Evolutionary conservation across 2,113 vertebrate genomes (phyloP).

Genomic region (Apteryx mantelli): DNA sequence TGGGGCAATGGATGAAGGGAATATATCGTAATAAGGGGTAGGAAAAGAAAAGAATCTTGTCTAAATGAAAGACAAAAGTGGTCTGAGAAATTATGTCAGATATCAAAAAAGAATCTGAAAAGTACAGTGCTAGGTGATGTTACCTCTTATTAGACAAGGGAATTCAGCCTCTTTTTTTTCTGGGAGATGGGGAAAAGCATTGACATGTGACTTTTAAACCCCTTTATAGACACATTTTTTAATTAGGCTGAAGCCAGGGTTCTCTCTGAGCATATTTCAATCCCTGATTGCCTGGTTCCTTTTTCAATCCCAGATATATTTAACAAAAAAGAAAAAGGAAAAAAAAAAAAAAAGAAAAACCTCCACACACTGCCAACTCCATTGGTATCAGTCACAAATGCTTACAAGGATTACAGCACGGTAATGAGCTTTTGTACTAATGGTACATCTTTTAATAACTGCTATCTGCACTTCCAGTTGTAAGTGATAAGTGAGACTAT

Average conservation of each 20-base stretch:
- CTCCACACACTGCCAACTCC: background rate
- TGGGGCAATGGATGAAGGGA: background rate
- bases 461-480: slow-evolving; percentile 57
- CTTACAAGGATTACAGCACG: background rate
- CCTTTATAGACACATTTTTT: background rate
- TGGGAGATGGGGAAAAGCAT: background rate
- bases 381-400: slow-evolving; percentile 49
- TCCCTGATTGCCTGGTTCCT: background rate
- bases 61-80: background rate
- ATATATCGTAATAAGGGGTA: background rate
- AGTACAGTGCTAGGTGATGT: background rate
- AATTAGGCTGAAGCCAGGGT: background rate
- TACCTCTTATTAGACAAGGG: background rate
- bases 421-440: slow-evolving; percentile 67
- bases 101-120: background rate
- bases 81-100: background rate
- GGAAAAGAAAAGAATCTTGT: background rate
- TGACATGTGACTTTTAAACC: background rate
- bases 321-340: background rate
- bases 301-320: background rate
- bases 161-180: background rate
- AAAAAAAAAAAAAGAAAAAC: background rate
- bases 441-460: slow-evolving; percentile 62
- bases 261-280: background rate
- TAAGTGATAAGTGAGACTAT: slow-evolving; percentile 49